Percentiles rank a stretch among this genome's conserved stretches.
phyloP scores from a whole-genome alignment of 2,113 vertebrate genomes.

The Podarcis muralis region DNA sequence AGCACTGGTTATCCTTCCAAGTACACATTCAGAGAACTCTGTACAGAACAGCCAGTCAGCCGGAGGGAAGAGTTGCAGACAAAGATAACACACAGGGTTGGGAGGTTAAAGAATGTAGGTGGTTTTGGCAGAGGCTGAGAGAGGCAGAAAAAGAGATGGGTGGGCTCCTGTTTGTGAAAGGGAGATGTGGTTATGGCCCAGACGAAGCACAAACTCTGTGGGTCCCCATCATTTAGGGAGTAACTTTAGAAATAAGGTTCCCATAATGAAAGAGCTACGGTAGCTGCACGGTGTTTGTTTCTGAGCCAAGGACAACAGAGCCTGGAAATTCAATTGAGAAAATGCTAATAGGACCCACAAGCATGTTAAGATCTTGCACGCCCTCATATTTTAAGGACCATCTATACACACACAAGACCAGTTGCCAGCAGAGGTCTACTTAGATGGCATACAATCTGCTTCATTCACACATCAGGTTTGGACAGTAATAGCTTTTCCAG shows the following conservation, averaged over 20 bases:
- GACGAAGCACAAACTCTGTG: background rate
- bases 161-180: background rate
- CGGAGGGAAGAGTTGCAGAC: background rate
- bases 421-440: background rate
- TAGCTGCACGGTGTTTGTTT: background rate
- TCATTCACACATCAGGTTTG: background rate
- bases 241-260: background rate
- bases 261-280: accelerated
- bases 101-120: constrained; percentile 10
- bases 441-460: background rate
- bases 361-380: background rate
- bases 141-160: background rate
- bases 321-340: background rate
- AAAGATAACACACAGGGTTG: background rate
- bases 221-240: background rate
- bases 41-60: background rate
- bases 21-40: background rate
- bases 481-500: background rate
- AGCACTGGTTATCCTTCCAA: background rate
- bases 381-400: accelerated
- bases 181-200: background rate
- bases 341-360: background rate
- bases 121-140: background rate
- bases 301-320: background rate
- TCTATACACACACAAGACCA: background rate